phyloP scores from a whole-genome alignment of 2,797 vertebrate species.

The Columba guinea region DNA sequence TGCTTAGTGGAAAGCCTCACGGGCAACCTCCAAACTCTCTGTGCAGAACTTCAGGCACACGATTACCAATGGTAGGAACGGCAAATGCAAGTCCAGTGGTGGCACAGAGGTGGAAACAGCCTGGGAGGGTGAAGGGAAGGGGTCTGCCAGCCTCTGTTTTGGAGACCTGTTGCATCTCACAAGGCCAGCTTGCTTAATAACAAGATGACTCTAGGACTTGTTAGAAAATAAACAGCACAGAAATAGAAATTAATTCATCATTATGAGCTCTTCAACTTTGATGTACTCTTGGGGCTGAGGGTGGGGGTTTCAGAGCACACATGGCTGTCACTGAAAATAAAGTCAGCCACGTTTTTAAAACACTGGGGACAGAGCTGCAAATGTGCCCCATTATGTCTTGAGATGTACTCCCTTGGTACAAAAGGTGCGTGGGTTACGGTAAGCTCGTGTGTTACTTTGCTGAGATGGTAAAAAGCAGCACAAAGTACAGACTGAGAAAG shows the following conservation, averaged over 20 bases:
- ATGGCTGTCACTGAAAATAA: slow-evolving; percentile 28
- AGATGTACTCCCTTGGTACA: slow-evolving; percentile 31
- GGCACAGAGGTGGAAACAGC: not conserved
- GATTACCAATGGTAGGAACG: not conserved
- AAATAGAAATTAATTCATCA: not conserved
- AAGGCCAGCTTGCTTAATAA: not conserved
- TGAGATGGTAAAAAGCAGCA: not conserved
- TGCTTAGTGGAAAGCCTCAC: not conserved
- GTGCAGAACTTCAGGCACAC: not conserved
- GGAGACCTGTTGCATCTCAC: not conserved
- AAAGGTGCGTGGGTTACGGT: slow-evolving; percentile 39
- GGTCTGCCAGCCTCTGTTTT: not conserved
- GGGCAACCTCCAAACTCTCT: not conserved
- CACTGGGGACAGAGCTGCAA: slow-evolving; percentile 32
- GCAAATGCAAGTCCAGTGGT: not conserved
- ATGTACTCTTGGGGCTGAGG: not conserved
- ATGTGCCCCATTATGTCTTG: slow-evolving; percentile 45
- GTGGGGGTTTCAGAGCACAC: slow-evolving; percentile 7
- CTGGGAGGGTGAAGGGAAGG: not conserved
- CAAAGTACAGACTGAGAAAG: not conserved
- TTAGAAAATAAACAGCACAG: slow-evolving; percentile 17
- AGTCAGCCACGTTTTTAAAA: slow-evolving; percentile 60
- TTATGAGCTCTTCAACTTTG: not conserved
- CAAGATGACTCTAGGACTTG: not conserved
- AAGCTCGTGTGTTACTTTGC: not conserved